Percentiles rank a stretch among this genome's conserved stretches.
Conservation (phyloP, 2,113 vertebrate genomes). For the Cervus canadensis region DNA sequence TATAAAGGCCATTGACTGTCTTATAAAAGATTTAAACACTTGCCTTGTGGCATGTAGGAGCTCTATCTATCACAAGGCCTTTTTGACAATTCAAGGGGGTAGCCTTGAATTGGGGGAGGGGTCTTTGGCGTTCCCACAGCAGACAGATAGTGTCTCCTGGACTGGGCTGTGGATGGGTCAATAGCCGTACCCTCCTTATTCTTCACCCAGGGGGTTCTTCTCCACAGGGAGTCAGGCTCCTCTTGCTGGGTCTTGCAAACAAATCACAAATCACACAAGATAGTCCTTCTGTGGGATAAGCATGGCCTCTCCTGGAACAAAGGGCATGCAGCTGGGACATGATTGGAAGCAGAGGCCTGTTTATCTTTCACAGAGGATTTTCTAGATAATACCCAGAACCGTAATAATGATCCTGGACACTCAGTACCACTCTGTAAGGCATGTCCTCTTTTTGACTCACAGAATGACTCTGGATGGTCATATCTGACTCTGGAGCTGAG, state of each 20-base stretch:
- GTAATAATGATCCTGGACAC: neutral
- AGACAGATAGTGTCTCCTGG: neutral
- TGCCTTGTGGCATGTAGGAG: conserved; percentile 61
- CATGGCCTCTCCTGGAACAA: neutral
- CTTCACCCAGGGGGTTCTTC: neutral
- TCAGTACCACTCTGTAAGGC: neutral
- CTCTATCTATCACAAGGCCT: conserved; percentile 65
- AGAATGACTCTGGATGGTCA: neutral
- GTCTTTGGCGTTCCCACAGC: neutral
- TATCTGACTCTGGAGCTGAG: neutral
- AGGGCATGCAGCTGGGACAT: neutral
- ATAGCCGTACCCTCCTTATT: neutral
- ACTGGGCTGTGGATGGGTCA: neutral
- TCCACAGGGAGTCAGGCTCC: neutral
- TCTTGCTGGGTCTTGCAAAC: neutral
- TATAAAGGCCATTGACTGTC: conserved; percentile 78
- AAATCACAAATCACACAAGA: neutral
- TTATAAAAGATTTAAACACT: conserved; percentile 82
- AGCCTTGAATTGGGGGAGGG: neutral
- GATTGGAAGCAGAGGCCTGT: neutral
- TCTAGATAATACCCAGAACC: neutral
- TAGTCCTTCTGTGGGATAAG: neutral
- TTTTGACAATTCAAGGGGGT: conserved; percentile 69
- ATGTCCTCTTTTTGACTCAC: neutral
- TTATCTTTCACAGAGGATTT: neutral